Base-by-base conservation (phyloP, 2,888 invertebrate species). In the Pyrrhia umbra region DNA sequence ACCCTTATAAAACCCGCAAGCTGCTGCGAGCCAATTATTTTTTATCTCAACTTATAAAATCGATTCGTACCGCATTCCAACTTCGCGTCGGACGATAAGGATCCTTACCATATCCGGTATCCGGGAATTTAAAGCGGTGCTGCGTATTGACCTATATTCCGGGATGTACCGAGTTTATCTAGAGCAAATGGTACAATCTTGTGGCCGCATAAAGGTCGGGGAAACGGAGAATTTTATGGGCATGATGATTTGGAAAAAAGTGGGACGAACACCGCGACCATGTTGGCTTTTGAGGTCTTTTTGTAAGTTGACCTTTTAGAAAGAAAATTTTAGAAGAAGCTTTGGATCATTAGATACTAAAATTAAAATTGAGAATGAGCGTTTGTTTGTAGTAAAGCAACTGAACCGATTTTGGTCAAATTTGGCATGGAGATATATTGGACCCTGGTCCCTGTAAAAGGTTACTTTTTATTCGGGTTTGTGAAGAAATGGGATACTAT, bases 51-150 rank as follows among this genome's bases (percentile, higher is more conserved):
- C 37, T 45, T 52, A 43, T 15, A 57, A 65, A 71, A 76, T 73
- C 77, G 54, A 76, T 71, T 23, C 9, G n/a, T 20, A 51, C 16
- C 40, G 56, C 63, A 15, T 21, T 37, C 37, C 23, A 47, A 54
- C 65, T 59, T 71, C 37, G 49, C 34, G 45, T 18, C 23, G 43
- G n/a, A 3, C 56, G 77, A 75, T 67, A 72, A 77, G 67, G 27
- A 77, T 72, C 62, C 73, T 72, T 16, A 10, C 23, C 57, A 56
- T 54, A 67, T 58, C 74, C 73, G 62, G 49, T 42, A 72, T 77
- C 62, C 56, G 67, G 46, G 74, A 71, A 77, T 74, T 72, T 72
- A 60, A 77, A 74, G 46, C 73, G 77, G 49, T 42, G 18, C 57
- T 52, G 23, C 71, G 39, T 51, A 45, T 52, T 67, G 66, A 67